Base-by-base conservation (phyloP, 2,888 invertebrate genomes). In the Coecobrya sp. region DNA sequence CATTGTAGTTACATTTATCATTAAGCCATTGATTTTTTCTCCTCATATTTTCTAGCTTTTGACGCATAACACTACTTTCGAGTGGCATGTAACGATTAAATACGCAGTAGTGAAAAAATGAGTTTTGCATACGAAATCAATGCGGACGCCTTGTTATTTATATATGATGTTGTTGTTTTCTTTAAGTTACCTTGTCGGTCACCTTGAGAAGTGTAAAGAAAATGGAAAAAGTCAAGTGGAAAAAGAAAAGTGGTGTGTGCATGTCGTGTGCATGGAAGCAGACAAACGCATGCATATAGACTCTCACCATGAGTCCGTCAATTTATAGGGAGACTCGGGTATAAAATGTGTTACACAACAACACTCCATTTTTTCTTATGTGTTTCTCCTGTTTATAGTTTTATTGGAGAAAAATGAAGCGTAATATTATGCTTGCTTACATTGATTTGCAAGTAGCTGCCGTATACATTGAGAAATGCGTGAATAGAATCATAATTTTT, bases 401-500 rank as follows among this genome's bases (percentile, higher is more conserved):
- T 81, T 81, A 55, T 36, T 81, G 27, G n/a, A 16, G 52, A 81
- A 81, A 70, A 10, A 70, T 70, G 36, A 70, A 70, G 68, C n/a
- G 11, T 7, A 49, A 55, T 55, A 55, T 19, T 22, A 76, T 42
- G 22, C 76, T 22, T 45, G 52, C 49, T 79, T 79, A 52, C 79
- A 49, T 49, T 49, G 49, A n/a, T 79, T 79, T 49, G n/a, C 19
- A 36, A 13, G 10, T 25, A 36, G n/a, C 36, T 76, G 49, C 45
- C 30, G n/a, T 81, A 0, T 49, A 76, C 49, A 76, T 76, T 81
- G 16, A n/a, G 81, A n/a, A 79, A 76, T 88, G 88, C 89, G 89
- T 89, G 89, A 82, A 82, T 36, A n/a, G 89, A 81, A 89, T 89
- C 81, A 82, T 68, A 70, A 89, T 52, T 88, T 88, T 73, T 68